A percentile compares a stretch with the other conserved stretches of the same genome.
phyloP scores from a whole-genome alignment of 2,797 vertebrate genomes.

The Podarcis lilfordi region DNA sequence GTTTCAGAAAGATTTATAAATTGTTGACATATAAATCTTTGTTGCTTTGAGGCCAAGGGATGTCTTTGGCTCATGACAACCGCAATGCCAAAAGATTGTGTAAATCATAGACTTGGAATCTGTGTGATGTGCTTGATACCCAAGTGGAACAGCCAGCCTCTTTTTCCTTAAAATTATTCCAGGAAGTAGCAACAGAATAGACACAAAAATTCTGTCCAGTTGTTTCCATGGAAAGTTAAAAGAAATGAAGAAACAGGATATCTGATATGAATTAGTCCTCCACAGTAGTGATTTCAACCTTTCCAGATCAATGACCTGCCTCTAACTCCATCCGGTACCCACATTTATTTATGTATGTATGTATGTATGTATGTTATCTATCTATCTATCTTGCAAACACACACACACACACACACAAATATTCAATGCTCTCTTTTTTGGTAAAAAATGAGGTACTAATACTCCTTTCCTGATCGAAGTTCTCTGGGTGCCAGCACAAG shows the following conservation, averaged over 20 bases:
- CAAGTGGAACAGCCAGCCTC: background rate
- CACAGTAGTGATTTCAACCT: background rate
- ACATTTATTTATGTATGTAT: background rate
- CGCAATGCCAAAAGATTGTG: conserved; percentile 37
- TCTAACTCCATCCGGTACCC: background rate
- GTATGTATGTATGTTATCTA: too few species aligned
- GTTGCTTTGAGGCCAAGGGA: conserved; percentile 35
- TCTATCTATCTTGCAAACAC: too few species aligned
- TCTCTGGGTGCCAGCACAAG: too few species aligned
- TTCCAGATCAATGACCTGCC: background rate
- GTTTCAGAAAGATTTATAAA: conserved; percentile 61
- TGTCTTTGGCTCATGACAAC: conserved; percentile 49
- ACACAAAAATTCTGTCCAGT: conserved; percentile 55
- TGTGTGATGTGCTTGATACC: conserved; percentile 28
- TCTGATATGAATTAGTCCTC: conserved; percentile 43
- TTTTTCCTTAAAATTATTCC: conserved; percentile 24
- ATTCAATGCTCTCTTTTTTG: too few species aligned
- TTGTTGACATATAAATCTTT: conserved; percentile 45
- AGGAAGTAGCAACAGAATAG: conserved; percentile 46
- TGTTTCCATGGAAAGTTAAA: conserved; percentile 71
- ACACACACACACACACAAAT: too few species aligned
- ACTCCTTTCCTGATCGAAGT: too few species aligned
- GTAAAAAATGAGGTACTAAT: too few species aligned
- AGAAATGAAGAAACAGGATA: conserved; percentile 54
- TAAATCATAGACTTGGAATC: conserved; percentile 49